These are phyloP conservation scores for Tenualosa ilisha DNA, from an alignment of 2,797 vertebrate genomes.

Conservation along the genomic window DNA sequence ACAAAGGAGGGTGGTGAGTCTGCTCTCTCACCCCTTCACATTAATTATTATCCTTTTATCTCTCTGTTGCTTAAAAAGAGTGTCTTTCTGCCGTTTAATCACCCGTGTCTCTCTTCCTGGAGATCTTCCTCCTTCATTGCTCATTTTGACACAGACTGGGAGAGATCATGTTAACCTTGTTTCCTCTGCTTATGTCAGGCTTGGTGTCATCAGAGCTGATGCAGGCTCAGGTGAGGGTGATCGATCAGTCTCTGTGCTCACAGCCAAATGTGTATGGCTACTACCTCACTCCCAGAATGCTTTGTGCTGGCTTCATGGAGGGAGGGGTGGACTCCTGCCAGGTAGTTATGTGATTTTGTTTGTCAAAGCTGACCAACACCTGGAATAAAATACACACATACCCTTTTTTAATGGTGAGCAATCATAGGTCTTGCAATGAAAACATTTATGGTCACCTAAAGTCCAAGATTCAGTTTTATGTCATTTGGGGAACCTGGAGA, in stretches of 20 bases:
- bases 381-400: conserved; percentile 18
- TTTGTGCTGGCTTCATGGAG: conserved; percentile 74
- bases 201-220: conserved; percentile 62
- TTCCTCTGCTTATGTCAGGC: not conserved
- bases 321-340: conserved; percentile 80
- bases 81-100: not conserved
- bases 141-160: not conserved
- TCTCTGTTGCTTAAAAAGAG: not conserved
- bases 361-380: not conserved
- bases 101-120: not conserved
- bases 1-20: conserved; percentile 67
- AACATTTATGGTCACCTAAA: not conserved
- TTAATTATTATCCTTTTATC: not conserved
- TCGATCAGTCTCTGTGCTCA: conserved; percentile 68
- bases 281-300: conserved; percentile 74
- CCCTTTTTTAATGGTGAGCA: not conserved
- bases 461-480: not conserved
- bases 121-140: not conserved
- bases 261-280: conserved; percentile 59
- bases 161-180: not conserved
- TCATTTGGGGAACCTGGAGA: not conserved
- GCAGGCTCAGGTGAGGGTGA: conserved; percentile 72
- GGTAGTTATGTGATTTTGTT: conserved; percentile 58
- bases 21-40: not conserved
- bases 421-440: not conserved